Evolutionary conservation across 2,888 invertebrate genomes (phyloP).

Genomic region (Imbricaverruca yamaguchii): DNA sequence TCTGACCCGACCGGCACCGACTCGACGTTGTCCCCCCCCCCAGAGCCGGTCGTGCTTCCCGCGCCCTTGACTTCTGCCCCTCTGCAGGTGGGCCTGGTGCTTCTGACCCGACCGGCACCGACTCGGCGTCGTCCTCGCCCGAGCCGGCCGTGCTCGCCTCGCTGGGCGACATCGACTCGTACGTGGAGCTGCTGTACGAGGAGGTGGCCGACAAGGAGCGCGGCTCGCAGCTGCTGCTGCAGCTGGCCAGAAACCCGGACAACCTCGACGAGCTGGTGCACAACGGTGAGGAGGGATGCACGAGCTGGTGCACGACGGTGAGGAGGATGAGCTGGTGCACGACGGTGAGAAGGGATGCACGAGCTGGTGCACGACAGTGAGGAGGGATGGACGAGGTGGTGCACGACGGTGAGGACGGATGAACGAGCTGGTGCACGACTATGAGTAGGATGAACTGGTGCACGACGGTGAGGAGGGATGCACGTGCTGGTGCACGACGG

Average conservation of each 20-base stretch:
- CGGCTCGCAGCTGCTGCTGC: conserved; percentile 83
- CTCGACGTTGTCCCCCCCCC: no score
- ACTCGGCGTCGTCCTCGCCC: neutral
- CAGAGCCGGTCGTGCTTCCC: no score
- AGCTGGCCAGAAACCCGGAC: conserved; percentile 85
- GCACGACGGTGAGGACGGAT: conserved; percentile 65
- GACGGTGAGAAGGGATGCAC: conserved; percentile 59
- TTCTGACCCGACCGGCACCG: no score
- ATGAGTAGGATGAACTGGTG: conserved; percentile 81
- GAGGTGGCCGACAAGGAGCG: conserved; percentile 72
- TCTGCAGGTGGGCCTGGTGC: no score
- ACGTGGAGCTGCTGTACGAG: conserved; percentile 93
- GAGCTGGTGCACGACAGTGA: no score
- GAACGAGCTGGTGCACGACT: no score
- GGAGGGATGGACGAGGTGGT: conserved; percentile 85
- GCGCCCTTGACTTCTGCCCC: no score
- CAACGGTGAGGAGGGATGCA: conserved; percentile 60
- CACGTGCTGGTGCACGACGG: no score
- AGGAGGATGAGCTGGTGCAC: conserved; percentile 68
- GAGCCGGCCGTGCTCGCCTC: conserved; percentile 45
- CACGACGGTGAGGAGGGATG: conserved; percentile 65
- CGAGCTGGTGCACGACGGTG: conserved; percentile 57
- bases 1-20: neutral
- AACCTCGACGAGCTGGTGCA: conserved; percentile 86
- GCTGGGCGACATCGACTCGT: conserved; percentile 80